Conservation (phyloP, 2,797 vertebrate genomes). For the Podargus strigoides region DNA sequence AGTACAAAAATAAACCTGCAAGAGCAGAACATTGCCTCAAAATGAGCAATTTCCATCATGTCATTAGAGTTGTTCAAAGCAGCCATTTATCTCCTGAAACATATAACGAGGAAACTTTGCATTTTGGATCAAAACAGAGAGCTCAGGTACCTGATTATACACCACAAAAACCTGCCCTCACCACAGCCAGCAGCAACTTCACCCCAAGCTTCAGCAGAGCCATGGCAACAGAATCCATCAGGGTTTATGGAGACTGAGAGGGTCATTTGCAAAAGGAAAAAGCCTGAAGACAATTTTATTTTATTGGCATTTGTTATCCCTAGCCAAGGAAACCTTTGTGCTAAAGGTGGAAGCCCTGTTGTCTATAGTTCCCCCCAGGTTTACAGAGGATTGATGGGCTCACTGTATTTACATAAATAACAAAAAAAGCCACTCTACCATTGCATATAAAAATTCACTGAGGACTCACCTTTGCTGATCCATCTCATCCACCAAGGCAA, state of each 20-base stretch:
- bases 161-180: not conserved
- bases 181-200: not conserved
- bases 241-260: rapidly evolving
- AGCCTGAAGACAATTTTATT: not conserved
- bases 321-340: not conserved
- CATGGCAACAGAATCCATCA: not conserved
- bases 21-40: not conserved
- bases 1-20: not conserved
- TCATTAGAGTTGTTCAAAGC: not conserved
- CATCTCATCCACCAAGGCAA: not conserved
- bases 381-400: not conserved
- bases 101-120: not conserved
- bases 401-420: not conserved
- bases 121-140: not conserved
- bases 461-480: not conserved
- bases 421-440: not conserved
- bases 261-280: not conserved
- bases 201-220: not conserved
- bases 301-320: not conserved
- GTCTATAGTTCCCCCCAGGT: rapidly evolving
- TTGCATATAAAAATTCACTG: not conserved
- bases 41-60: not conserved
- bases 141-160: not conserved
- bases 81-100: not conserved
- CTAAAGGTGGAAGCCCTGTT: not conserved